phyloP scores from a whole-genome alignment of 2,113 vertebrate genomes.

The Myotis lucifugus region DNA sequence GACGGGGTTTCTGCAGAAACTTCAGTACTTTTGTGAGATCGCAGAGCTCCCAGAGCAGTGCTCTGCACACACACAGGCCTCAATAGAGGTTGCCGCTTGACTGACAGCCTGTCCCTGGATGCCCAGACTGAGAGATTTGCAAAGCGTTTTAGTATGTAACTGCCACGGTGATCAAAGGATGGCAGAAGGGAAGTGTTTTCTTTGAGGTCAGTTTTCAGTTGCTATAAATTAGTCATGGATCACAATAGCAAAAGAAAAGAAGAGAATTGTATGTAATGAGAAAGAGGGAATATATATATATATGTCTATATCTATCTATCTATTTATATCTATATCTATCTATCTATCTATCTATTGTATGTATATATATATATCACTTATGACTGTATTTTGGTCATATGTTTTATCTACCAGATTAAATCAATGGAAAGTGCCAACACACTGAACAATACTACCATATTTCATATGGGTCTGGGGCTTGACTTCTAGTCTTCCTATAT shows the following conservation, averaged over 20 bases:
- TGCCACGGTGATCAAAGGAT: constrained; percentile 34
- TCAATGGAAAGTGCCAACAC: background rate
- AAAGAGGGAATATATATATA: background rate
- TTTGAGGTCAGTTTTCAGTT: constrained; percentile 54
- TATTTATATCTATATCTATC: too few relatives aligned
- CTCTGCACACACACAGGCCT: accelerated
- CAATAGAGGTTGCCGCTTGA: background rate
- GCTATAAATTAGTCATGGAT: constrained; percentile 63
- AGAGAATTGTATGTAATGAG: background rate
- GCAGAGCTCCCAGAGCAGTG: background rate
- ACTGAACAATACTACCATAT: background rate
- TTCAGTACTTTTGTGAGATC: background rate
- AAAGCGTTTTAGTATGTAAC: constrained; percentile 46
- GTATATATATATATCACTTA: background rate
- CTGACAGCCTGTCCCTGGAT: background rate
- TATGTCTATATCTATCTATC: too few relatives aligned
- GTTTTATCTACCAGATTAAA: constrained; percentile 1
- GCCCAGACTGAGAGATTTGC: background rate
- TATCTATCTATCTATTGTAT: too few relatives aligned
- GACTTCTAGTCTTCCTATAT: background rate
- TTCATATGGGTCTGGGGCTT: background rate
- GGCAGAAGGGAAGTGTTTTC: background rate
- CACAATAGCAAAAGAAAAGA: constrained; percentile 25
- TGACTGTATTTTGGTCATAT: background rate
- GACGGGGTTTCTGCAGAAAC: background rate